Evolutionary conservation across 23 tunicate genomes (phyloP).

Genomic region (Trididemnum clinides): DNA sequence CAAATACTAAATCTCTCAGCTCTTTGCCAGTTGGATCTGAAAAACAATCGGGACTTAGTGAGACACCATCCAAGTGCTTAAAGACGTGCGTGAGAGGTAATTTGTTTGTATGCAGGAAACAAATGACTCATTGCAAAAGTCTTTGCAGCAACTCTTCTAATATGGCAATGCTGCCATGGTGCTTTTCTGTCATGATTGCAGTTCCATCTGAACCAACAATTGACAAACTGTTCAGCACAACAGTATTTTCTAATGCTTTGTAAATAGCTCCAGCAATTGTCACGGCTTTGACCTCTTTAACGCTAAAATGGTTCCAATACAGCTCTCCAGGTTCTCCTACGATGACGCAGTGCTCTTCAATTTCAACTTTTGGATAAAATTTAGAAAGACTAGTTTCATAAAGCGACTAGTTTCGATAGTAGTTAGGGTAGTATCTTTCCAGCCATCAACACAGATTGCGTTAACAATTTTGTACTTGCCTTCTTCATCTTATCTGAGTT

Average conservation of each 20-base stretch:
- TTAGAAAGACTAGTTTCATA: too few species aligned
- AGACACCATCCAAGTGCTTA: too few species aligned
- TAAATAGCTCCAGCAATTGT: neutral
- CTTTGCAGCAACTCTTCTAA: slow-evolving; percentile 22
- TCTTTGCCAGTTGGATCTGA: slow-evolving; percentile 23
- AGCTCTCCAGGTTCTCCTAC: slow-evolving; percentile 39
- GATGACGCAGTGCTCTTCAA: slow-evolving; percentile 27
- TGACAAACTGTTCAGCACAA: neutral
- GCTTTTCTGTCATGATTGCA: slow-evolving; percentile 32
- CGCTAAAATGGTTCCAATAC: neutral
- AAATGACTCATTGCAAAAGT: slow-evolving; percentile 32
- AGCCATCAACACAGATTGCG: slow-evolving; percentile 19
- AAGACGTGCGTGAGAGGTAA: slow-evolving; percentile 24
- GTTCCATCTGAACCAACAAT: slow-evolving; percentile 32
- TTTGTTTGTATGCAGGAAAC: slow-evolving; percentile 21
- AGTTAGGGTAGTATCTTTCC: slow-evolving; percentile 17
- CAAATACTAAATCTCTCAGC: slow-evolving; percentile 17
- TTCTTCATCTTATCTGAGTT: slow-evolving; percentile 16
- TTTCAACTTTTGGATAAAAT: neutral
- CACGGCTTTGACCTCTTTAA: slow-evolving; percentile 8
- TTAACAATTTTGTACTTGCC: neutral
- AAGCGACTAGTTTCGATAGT: too few species aligned
- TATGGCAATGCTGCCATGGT: neutral
- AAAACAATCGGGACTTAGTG: slow-evolving; percentile 18
- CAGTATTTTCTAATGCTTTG: slow-evolving; percentile 5